phyloP scores from a whole-genome alignment of 2,888 invertebrate species.

The Spialia ferax region DNA sequence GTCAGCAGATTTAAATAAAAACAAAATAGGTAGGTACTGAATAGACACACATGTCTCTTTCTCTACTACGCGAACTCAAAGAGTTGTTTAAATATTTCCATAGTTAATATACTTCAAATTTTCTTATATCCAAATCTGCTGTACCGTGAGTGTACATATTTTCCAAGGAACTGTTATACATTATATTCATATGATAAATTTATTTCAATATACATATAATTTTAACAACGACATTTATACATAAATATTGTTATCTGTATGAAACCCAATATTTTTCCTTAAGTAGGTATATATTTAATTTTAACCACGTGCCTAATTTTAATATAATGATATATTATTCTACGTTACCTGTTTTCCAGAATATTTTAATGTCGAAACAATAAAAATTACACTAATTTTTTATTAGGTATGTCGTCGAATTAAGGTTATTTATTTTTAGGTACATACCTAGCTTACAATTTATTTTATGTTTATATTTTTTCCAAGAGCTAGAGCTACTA shows the following conservation, averaged over 20 bases:
- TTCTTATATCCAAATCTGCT: conserved; percentile 58
- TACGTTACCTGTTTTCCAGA: conserved; percentile 70
- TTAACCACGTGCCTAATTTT: conserved; percentile 57
- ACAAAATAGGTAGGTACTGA: no score
- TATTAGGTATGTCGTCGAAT: neutral
- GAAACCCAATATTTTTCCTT: conserved; percentile 53
- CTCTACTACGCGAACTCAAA: no score
- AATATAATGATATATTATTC: conserved; percentile 51
- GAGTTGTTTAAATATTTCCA: no score
- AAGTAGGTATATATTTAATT: conserved; percentile 44
- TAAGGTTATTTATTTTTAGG: neutral
- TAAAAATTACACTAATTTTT: conserved; percentile 6
- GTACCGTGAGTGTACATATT: conserved; percentile 57
- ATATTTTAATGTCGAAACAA: conserved; percentile 52
- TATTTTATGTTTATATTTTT: conserved; percentile 13
- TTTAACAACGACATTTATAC: conserved; percentile 76
- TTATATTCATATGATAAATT: conserved; percentile 58
- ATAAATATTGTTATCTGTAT: conserved; percentile 60
- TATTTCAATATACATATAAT: conserved; percentile 51
- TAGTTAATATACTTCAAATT: no score
- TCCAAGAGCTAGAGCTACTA: conserved; percentile 29
- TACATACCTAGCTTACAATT: conserved; percentile 21
- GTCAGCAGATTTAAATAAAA: no score
- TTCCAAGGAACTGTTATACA: conserved; percentile 76
- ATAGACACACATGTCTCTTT: no score